Evolutionary conservation across 2,888 invertebrate genomes (phyloP), one percentile per base, ranked within the genome.

Genomic region (Philaethria dido): DNA sequence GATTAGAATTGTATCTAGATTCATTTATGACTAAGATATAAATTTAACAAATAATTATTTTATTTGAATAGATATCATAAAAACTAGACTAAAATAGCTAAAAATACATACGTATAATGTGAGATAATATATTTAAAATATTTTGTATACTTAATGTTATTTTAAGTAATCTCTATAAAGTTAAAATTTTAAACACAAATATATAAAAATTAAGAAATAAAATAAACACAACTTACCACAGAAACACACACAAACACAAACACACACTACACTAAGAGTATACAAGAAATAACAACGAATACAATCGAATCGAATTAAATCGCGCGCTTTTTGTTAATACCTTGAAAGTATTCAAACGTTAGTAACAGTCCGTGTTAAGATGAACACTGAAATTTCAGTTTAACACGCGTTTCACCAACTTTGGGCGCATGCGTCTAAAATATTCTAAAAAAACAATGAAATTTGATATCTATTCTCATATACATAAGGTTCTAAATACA

Each of bases 341-440:
- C 36, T 39, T 22, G 61, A 52, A 50, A 62, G 52, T 54, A 54
- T 50, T 52, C 47, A 20, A 57, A 68, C 70, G 68, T 66, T 64
- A n/a, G 42, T 22, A 57, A 61, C 65, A 66, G 74, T 47, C 77
- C 77, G 77, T 76, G 73, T 75, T 72, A 77, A 72, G 75, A 76
- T 78, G 78, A 79, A 77, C 74, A 88, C 87, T 88, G 87, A 81
- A 74, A 69, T 69, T 77, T 74, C 70, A 75, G 78, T 69, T 64
- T 64, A 64, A 74, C 76, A 77, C 80, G 79, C 78, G 74, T 75
- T 72, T 72, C 72, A 68, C 77, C 78, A 87, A 87, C 78, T 87
- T 83, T 78, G 68, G 22, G 73, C 87, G 87, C 88, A 85, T 88
- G 88, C 88, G 88, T 77, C 54, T 3, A 61, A 14, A 13, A 5